phyloP scores from a whole-genome alignment of 2,888 invertebrate genomes.

The Epicampocera succincta region DNA sequence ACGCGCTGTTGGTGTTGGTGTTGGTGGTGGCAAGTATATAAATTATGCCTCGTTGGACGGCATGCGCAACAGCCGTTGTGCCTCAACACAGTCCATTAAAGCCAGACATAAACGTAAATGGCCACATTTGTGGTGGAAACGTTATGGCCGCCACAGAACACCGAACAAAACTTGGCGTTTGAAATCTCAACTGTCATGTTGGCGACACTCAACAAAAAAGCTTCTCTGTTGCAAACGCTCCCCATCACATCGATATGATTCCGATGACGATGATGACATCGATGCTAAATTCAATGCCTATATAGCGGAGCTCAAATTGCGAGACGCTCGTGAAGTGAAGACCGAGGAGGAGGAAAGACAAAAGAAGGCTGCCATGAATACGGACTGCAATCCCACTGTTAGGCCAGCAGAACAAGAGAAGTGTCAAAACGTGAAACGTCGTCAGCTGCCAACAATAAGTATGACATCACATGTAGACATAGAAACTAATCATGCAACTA shows the following conservation, averaged over 20 bases:
- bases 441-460: constrained; percentile 60
- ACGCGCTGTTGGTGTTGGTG: constrained; percentile 55
- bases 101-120: constrained; percentile 65
- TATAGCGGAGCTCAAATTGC: constrained; percentile 76
- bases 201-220: constrained; percentile 36
- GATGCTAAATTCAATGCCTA: constrained; percentile 79
- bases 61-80: constrained; percentile 73
- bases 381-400: constrained; percentile 24
- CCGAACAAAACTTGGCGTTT: constrained; percentile 56
- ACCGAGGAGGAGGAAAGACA: constrained; percentile 25
- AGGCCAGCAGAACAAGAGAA: constrained; percentile 27
- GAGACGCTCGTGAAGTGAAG: constrained; percentile 70
- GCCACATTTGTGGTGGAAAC: constrained; percentile 70
- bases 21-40: constrained; percentile 72
- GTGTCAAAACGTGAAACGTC: constrained; percentile 21
- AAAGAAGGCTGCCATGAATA: not conserved
- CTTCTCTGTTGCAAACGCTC: constrained; percentile 47
- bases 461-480: constrained; percentile 52
- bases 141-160: constrained; percentile 60
- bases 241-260: constrained; percentile 70
- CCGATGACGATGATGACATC: constrained; percentile 78
- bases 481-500: constrained; percentile 58
- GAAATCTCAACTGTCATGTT: constrained; percentile 38
- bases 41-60: constrained; percentile 78
- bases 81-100: constrained; percentile 59